Base-by-base conservation (phyloP, 2,797 vertebrate genomes). In the Malacoraja senta region DNA sequence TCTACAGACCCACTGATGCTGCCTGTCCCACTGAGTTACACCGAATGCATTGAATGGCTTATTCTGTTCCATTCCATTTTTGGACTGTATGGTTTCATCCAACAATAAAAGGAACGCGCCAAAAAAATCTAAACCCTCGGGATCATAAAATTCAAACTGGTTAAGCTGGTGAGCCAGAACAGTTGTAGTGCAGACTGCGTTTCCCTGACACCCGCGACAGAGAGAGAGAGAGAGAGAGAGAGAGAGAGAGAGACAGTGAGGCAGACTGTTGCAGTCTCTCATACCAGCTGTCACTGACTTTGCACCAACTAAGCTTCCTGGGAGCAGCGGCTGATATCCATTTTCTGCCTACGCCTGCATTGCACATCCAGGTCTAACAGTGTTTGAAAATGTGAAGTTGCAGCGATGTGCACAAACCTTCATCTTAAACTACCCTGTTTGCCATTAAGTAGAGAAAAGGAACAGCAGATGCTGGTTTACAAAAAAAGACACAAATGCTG, bases 61-160 rank as follows among this genome's bases (percentile, higher is more conserved):
- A 17, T 68, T 88, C 17, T 21, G 84, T 88, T 15, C 17, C 68
- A 32, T 7, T 10, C 8, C 84, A 35, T 12, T 88, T 63, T 35
- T 88, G 84, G 63, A 65, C 84, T 68, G n/a, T 65, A 88, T 35
- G 84, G 15, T 68, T 68, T 32, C 32, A 68, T 88, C n/a, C n/a
- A 35, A 68, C 61, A 21, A 68, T 88, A 68, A 88, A 35, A n/a
- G 15, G 63, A 68, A 0, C 35, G 8, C 65, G 17, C 35, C n/a
- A n/a, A 35, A 65, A 65, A 88, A 68, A 32, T 19, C n/a, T 13
- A 35, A 88, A 68, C n/a, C 84, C 65, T n/a, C 61, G 35, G n/a
- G 63, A 63, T 88, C 61, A 65, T 68, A 88, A 65, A 88, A 88
- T 88, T 88, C 63, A 65, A 68, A 88, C 84, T 61, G 53, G 53